Base-by-base conservation (phyloP, 2,888 invertebrate species). In the Tricholauxania praeusta region DNA sequence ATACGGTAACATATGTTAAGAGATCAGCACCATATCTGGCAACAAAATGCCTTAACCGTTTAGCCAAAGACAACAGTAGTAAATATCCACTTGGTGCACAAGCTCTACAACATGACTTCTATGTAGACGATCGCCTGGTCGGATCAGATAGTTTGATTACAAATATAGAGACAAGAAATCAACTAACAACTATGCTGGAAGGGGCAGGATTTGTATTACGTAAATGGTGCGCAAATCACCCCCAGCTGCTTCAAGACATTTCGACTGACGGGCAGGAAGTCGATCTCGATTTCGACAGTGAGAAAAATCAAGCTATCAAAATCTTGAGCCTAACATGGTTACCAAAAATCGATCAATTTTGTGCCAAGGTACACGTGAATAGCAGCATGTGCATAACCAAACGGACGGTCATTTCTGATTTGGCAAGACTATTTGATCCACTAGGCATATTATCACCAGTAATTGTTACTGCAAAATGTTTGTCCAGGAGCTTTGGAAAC, bases 1-100 rank as follows among this genome's bases (percentile, higher is more conserved):
- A n/a, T n/a, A n/a, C n/a, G n/a, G n/a, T n/a, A n/a, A 52, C 52
- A 52, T 52, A 52, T 52, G 52, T 14, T 52, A 52, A 4, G n/a
- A 52, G 52, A 52, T 52, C 52, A n/a, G 52, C 52, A 10, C 52
- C 52, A n/a, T 52, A 52, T 52, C 52, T 52, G 15, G 52, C 52
- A 14, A 52, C 52, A 52, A 52, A 52, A 52, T 52, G 52, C n/a
- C 8, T 52, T 5, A 14, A n/a, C 52, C 15, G 10, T n/a, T 52
- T 52, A n/a, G 52, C 52, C 14, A 10, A n/a, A n/a, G 52, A 14
- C 14, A 52, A 52, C 3, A 3, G 15, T n/a, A 52, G n/a, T 52
- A 52, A 3, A 3, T 52, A 52, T 52, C 52, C 52, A 10, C 3
- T 52, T 14, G 52, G 6, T 3, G 52, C 52, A n/a, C 52, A 52